Evolutionary conservation across 1,140 invertebrate species (phyloP).

Genomic region (Lepidostoma basale): DNA sequence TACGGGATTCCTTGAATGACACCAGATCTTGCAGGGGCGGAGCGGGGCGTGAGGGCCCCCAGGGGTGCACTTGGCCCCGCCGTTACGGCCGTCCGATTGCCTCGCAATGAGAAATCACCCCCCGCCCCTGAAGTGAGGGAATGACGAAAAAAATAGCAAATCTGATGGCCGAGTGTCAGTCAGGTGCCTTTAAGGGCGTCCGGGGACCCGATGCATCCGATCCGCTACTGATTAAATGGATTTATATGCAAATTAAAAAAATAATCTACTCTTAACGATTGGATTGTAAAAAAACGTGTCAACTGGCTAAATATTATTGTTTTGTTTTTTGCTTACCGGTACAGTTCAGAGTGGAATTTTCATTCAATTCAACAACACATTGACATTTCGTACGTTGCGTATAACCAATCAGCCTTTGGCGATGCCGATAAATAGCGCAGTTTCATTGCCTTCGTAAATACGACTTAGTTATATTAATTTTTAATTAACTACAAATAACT

Average conservation of each 20-base stretch:
- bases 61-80: conserved; percentile 57
- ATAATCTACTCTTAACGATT: too few relatives aligned
- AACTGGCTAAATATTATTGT: too few relatives aligned
- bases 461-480: too few relatives aligned
- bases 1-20: conserved; percentile 13
- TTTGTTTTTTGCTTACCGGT: too few relatives aligned
- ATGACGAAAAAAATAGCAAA: conserved; percentile 4
- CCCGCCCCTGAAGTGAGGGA: conserved; percentile 8
- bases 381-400: too few relatives aligned
- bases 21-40: conserved; percentile 10
- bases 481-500: too few relatives aligned
- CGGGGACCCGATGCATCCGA: conserved; percentile 10
- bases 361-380: too few relatives aligned
- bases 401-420: too few relatives aligned
- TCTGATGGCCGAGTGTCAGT: conserved; percentile 11
- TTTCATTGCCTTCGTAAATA: too few relatives aligned
- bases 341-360: too few relatives aligned
- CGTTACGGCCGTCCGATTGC: conserved; percentile 62
- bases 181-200: conserved; percentile 29
- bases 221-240: conserved; percentile 32
- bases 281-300: too few relatives aligned
- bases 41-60: conserved; percentile 50
- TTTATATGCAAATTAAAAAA: conserved; percentile 12
- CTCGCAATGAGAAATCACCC: conserved; percentile 60
- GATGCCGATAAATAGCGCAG: too few relatives aligned